Conservation (phyloP, 1,140 invertebrate species). For the Psilanteris sp. region DNA sequence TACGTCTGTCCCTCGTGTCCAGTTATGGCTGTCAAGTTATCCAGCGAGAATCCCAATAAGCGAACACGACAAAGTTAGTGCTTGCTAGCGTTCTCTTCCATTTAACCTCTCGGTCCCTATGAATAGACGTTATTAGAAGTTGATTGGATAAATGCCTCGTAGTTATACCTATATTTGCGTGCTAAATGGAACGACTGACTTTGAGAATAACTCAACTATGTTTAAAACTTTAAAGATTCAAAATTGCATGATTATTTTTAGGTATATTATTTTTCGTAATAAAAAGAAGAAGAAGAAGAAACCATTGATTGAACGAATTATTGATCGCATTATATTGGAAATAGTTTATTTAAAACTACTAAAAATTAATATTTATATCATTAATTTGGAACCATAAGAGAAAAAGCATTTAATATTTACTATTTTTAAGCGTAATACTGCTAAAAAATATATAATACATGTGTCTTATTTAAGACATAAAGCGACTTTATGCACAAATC, state of each 20-base stretch:
- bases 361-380: no score
- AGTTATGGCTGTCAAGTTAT: slow-evolving; percentile 50
- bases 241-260: slow-evolving; percentile 6
- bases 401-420: no score
- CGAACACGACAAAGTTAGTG: slow-evolving; percentile 43
- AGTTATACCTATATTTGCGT: slow-evolving; percentile 18
- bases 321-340: no score
- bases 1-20: slow-evolving; percentile 42
- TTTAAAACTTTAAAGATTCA: slow-evolving; percentile 5
- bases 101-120: slow-evolving; percentile 51
- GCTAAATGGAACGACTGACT: slow-evolving; percentile 23
- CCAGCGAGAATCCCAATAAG: slow-evolving; percentile 50
- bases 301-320: no score
- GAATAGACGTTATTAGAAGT: slow-evolving; percentile 55
- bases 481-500: no score
- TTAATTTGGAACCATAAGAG: no score
- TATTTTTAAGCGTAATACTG: no score
- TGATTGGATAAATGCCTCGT: slow-evolving; percentile 52
- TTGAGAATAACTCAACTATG: slow-evolving; percentile 1
- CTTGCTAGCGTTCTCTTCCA: slow-evolving; percentile 3
- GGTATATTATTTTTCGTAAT: background rate
- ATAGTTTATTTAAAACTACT: no score
- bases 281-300: no score
- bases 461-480: no score
- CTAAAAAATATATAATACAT: no score